Evolutionary conservation across 2,113 vertebrate genomes (phyloP), one percentile per base, ranked within the genome.

Genomic region (Leptosomus discolor): DNA sequence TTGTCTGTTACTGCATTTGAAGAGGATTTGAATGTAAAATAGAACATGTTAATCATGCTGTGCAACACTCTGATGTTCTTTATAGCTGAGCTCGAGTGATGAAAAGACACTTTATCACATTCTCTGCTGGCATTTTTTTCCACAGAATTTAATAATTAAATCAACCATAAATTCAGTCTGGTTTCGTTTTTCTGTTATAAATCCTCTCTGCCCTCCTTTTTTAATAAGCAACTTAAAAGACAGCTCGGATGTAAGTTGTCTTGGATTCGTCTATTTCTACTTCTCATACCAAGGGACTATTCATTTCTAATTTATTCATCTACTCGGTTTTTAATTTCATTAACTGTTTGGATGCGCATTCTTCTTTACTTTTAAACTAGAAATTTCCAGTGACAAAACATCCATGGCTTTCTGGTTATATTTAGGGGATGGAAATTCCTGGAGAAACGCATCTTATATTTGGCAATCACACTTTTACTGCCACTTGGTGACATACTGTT

Each of bases 71-170:
- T 79, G 65, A 85, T 97, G 80, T 85, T 88, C 87, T 94, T 95
- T 93, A 69, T 87, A 94, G 65, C 81, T 74, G 50, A 92, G 36
- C n/a, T 81, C 0, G 0, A 73, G 93, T 88, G 95, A 65, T 91
- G 91, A 97, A 95, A 97, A 94, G 88, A 65, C 91, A 88, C 89
- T 96, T 95, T 96, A 85, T 96, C 91, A 94, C 73, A 80, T 92
- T 92, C 82, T 85, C 75, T 92, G 57, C 50, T 90, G 86, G 57
- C n/a, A 9, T 88, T 94, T 92, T 75, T 91, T 95, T 88, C 65
- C 91, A 51, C 61, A 54, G 65, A 92, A 82, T 85, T 96, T 94
- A 94, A 89, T 94, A 91, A 96, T 93, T 91, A 89, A 87, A 48
- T 76, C 5, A 0, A 27, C 65, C 73, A 81, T 89, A 95, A 95